These are phyloP conservation scores for Heterodera schachtii DNA, from an alignment of 1,140 invertebrate species.

Conservation along the genomic window DNA sequence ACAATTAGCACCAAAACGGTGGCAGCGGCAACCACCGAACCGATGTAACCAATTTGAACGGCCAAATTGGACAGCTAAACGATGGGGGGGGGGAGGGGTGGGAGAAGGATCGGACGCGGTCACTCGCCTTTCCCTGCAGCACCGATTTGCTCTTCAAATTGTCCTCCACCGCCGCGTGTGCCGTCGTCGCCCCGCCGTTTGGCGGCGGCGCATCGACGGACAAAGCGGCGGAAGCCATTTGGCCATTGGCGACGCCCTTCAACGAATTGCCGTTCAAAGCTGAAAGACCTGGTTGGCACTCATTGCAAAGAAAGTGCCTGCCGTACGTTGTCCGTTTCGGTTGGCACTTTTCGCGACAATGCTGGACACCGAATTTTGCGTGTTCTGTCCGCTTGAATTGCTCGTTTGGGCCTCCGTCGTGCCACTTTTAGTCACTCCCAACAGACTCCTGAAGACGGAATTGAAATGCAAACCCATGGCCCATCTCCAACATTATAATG, in stretches of 20 bases:
- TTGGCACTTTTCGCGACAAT: conserved; percentile 8
- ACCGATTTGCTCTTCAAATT: conserved; percentile 54
- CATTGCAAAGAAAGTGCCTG: not conserved
- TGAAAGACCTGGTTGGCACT: conserved; percentile 9
- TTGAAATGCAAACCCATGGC: conserved; percentile 38
- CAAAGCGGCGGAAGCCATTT: not conserved
- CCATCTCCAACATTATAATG: conserved; percentile 58
- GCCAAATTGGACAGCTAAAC: conserved; percentile 65
- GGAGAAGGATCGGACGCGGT: not conserved
- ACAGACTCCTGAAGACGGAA: conserved; percentile 70
- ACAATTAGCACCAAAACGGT: conserved; percentile 62
- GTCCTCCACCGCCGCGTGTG: conserved; percentile 34
- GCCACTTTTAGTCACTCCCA: conserved; percentile 31
- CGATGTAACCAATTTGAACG: conserved; percentile 66
- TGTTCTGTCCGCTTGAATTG: conserved; percentile 9
- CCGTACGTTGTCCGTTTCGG: not conserved
- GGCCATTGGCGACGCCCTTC: conserved; percentile 24
- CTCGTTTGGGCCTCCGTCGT: not conserved
- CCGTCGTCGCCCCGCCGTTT: not conserved
- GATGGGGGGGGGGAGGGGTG: conserved; percentile 54
- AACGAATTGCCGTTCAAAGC: conserved; percentile 20
- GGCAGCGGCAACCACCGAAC: conserved; percentile 53
- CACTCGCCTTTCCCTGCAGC: conserved; percentile 44
- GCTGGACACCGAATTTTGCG: conserved; percentile 14
- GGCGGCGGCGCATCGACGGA: not conserved